These are phyloP conservation scores for Dinoponera quadriceps DNA, from an alignment of 1,140 invertebrate genomes.

Conservation along the genomic window DNA sequence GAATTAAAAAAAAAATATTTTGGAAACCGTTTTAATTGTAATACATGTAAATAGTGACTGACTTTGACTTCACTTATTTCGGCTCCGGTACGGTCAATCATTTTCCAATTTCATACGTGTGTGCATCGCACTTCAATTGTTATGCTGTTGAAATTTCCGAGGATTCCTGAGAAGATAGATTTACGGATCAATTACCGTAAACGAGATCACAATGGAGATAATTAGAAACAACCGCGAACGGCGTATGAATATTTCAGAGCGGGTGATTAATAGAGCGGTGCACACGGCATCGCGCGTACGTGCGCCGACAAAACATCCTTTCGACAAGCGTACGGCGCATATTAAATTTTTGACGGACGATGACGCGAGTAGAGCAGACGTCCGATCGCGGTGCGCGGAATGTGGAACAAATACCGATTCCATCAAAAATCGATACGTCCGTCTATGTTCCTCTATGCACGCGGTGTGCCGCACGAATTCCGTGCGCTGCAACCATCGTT, in stretches of 20 bases:
- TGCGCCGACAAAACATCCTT: constrained; percentile 39
- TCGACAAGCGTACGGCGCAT: constrained; percentile 56
- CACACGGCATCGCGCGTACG: background rate
- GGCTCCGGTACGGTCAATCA: too few species aligned
- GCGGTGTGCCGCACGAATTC: constrained; percentile 58
- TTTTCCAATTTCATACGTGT: too few species aligned
- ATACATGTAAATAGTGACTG: too few species aligned
- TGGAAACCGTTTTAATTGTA: too few species aligned
- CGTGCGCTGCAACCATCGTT: constrained; percentile 40
- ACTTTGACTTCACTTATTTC: too few species aligned
- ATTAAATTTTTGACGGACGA: constrained; percentile 71
- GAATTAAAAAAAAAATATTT: too few species aligned
- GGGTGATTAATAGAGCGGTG: constrained; percentile 38
- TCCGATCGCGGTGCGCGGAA: constrained; percentile 68
- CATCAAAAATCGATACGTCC: constrained; percentile 72
- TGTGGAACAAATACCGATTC: constrained; percentile 81
- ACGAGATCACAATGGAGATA: background rate
- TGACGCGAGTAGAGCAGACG: constrained; percentile 37
- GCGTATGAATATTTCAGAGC: background rate
- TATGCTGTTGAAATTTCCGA: too few species aligned
- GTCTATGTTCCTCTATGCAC: constrained; percentile 40
- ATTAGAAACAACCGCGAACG: background rate
- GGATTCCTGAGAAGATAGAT: too few species aligned
- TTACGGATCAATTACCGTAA: too few species aligned
- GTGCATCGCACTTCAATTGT: too few species aligned